phyloP scores from a whole-genome alignment of 2,888 invertebrate genomes.

The Liopterus haemorrhoidalis region DNA sequence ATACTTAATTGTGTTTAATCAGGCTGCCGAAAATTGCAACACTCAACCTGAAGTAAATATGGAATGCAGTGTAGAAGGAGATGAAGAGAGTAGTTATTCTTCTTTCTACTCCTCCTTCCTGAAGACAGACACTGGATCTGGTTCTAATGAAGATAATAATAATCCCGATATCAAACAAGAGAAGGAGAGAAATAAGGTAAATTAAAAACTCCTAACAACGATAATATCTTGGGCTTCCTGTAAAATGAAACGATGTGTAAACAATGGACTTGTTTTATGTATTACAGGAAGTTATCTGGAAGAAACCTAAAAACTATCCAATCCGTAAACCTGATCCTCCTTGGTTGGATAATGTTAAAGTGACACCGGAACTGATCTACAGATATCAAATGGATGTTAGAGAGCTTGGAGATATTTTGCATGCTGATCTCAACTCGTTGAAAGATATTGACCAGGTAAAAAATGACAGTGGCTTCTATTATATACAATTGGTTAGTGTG shows the following conservation, averaged over 20 bases:
- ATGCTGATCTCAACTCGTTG: constrained; percentile 55
- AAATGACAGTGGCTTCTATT: neutral
- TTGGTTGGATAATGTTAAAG: constrained; percentile 60
- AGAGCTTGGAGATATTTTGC: constrained; percentile 56
- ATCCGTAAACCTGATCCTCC: constrained; percentile 53
- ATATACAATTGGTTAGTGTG: neutral
- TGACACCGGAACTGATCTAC: constrained; percentile 64
- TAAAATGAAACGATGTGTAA: too few species aligned
- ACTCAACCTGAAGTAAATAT: constrained; percentile 40
- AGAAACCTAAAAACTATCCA: constrained; percentile 47
- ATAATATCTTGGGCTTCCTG: too few species aligned
- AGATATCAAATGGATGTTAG: constrained; percentile 59
- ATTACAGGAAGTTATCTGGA: constrained; percentile 24
- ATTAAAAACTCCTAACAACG: too few species aligned
- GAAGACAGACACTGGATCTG: constrained; percentile 55
- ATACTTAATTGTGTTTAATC: neutral
- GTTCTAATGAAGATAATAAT: constrained; percentile 43
- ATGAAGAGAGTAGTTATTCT: constrained; percentile 59
- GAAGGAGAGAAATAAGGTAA: constrained; percentile 34
- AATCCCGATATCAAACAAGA: constrained; percentile 32
- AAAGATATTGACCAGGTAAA: constrained; percentile 51
- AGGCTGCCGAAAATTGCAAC: too few species aligned
- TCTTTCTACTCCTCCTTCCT: constrained; percentile 67
- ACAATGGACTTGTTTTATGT: too few species aligned
- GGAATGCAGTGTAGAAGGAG: constrained; percentile 41